phyloP scores from a whole-genome alignment of 2,113 vertebrate genomes.

The Dromas ardeola region DNA sequence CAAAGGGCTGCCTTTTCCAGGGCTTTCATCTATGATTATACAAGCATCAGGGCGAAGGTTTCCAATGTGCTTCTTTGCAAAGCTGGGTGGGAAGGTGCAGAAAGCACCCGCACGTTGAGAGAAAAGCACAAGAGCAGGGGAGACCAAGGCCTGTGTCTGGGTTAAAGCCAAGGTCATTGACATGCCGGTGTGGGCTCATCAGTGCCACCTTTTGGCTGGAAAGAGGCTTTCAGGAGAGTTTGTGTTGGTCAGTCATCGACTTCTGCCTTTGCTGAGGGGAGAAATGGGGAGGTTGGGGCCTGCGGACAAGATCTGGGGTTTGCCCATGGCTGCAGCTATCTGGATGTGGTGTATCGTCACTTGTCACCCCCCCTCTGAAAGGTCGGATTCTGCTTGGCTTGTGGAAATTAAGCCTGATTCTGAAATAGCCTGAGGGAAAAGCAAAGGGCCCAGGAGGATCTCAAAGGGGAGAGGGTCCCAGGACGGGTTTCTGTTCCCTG shows the following conservation, averaged over 20 bases:
- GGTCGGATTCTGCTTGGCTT: background rate
- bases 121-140: background rate
- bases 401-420: background rate
- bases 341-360: background rate
- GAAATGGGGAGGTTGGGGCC: rapidly evolving
- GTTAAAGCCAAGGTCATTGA: background rate
- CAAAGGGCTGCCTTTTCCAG: background rate
- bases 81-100: background rate
- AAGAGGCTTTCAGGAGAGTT: background rate
- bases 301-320: rapidly evolving
- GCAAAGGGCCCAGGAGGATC: rapidly evolving
- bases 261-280: background rate
- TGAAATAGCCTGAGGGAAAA: background rate
- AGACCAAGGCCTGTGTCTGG: rapidly evolving
- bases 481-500: rapidly evolving
- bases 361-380: background rate
- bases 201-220: constrained; percentile 51
- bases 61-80: background rate
- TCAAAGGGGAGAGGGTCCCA: background rate
- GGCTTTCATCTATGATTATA: background rate
- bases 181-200: background rate
- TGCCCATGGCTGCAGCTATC: background rate
- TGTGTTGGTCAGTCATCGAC: background rate
- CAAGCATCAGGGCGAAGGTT: background rate
- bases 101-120: rapidly evolving